Evolutionary conservation across 2,888 invertebrate species (phyloP), one percentile per base, ranked within the genome.

Genomic region (Hedychridium roseum): DNA sequence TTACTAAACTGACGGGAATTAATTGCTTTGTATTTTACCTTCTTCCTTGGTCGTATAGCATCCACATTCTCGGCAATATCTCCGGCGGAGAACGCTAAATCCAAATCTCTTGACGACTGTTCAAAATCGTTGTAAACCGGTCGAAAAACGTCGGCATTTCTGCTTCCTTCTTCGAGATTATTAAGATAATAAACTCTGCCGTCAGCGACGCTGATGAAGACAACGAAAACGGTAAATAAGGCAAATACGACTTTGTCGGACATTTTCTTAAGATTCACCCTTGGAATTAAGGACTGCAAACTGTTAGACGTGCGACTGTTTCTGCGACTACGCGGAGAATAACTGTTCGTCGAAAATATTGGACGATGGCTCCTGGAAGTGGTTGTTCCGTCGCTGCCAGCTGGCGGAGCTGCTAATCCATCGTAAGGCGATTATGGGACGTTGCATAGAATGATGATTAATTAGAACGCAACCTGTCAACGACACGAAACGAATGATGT

Each of bases 71-170:
- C 60, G 18, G 27, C 26, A 1, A 52, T 11, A 9, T 61, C 60
- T 4, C 47, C 58, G 1, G 70, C 66, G 6, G 64, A 59, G 46
- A 75, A 75, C 39, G 63, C 67, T 28, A 74, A 44, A 40, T 74
- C 73, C 47, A 75, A 63, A 55, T 74, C 72, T 27, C 67, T 64
- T 2, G 74, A 74, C 3, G 73, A 65, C 49, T 73, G 69, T 43
- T 73, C 73, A 5, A 27, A 40, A 35, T 41, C 34, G 26, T 55
- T 39, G 9, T 43, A 41, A 30, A 50, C 36, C 15, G 43, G 43
- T 17, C 49, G 42, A 41, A 58, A 16, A 21, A 35, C 48, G 34
- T 54, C 58, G 9, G 23, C 53, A 42, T 52, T 46, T 48, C 54
- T 54, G 12, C 35, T 42, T 5, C 15, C 47, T 21, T 55, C 46